Base-by-base conservation (phyloP, 2,113 vertebrate genomes). In the Sylvietta virens region DNA sequence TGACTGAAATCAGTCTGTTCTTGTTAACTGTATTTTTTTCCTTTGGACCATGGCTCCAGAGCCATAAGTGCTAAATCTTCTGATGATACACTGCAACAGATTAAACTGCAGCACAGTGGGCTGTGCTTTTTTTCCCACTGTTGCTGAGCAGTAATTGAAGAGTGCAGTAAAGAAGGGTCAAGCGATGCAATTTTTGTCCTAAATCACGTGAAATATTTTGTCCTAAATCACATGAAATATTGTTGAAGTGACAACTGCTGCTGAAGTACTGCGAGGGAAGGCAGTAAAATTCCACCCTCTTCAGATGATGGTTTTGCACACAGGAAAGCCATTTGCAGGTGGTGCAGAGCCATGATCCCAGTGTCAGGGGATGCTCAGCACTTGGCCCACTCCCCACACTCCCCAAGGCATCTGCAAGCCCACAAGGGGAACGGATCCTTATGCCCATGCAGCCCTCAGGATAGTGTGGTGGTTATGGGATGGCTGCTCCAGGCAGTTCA, bases 141-240 rank as follows among this genome's bases (percentile, higher is more conserved):
- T 39, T 91, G 73, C 89, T 6, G 17, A 45, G 71, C 6, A 19
- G 70, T 94, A 95, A 93, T 73, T 94, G 78, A 92, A 69, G 69
- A 94, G 57, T 48, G 13, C 44, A 65, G 72, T 48, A 86, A 92
- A 92, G 37, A 71, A 92, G 31, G 48, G 67, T 64, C 65, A 91
- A 92, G 56, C 0, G 1, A 45, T 24, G 30, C 15, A 64, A 62
- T 80, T 95, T 84, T 83, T 82, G 31, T 64, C 73, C 81, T 94
- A 95, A 92, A 92, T 76, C 82, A 61, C 40, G n/a, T n/a, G n/a
- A n/a, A n/a, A n/a, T n/a, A n/a, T 95, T 84, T 83, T 82, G 31
- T 64, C 73, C 81, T 94, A 95, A 92, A 92, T 76, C 82, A 80
- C 1, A 0, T 60, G 47, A 91, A 93, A 94, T 93, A 72, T 6